Percentiles rank a stretch among this genome's conserved stretches.
Evolutionary conservation across 2,888 invertebrate species (phyloP).

Genomic region (Platycheirus rosarum): DNA sequence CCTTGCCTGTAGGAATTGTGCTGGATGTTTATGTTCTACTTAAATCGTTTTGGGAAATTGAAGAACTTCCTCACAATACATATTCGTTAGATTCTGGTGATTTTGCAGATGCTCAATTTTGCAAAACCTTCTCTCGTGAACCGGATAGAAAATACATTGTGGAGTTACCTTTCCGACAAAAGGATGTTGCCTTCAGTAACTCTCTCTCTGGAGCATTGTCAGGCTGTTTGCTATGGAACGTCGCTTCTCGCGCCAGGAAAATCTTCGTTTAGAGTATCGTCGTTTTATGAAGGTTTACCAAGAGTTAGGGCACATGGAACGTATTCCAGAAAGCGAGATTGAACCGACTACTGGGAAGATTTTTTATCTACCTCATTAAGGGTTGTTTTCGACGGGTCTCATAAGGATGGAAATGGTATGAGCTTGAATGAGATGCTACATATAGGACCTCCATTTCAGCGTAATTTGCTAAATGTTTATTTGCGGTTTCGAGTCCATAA

Average conservation of each 20-base stretch:
- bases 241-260: not conserved
- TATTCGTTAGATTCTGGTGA: conserved; percentile 3
- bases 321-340: not conserved
- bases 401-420: not conserved
- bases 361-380: conserved; percentile 29
- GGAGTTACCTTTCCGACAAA: too few species aligned
- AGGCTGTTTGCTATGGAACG: conserved; percentile 6
- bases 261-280: conserved; percentile 6
- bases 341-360: not conserved
- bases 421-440: not conserved
- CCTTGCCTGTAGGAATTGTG: not conserved
- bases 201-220: conserved; percentile 8
- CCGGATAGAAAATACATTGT: not conserved
- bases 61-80: conserved; percentile 2
- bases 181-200: too few species aligned
- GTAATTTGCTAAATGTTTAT: conserved; percentile 6
- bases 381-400: not conserved
- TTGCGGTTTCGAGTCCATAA: not conserved
- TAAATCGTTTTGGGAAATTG: conserved; percentile 10
- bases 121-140: conserved; percentile 1
- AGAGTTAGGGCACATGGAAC: conserved; percentile 18
- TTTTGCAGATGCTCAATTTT: not conserved
- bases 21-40: not conserved
- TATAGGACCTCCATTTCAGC: not conserved
- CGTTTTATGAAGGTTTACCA: conserved; percentile 8